Evolutionary conservation across 2,888 invertebrate species (phyloP).

Genomic region (Ypsolopha scabrella): DNA sequence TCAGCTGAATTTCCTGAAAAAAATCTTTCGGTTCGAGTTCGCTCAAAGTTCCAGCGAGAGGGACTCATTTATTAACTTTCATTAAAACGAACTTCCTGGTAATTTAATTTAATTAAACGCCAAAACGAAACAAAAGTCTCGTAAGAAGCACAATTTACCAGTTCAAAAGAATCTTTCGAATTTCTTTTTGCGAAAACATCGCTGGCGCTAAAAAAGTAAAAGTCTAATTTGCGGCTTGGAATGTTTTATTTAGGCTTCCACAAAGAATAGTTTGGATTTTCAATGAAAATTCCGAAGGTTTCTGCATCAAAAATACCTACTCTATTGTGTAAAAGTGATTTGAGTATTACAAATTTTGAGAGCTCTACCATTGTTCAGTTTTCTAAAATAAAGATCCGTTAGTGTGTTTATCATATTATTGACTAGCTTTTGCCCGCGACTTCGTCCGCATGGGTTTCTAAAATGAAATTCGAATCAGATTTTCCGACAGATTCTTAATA

Average conservation of each 20-base stretch:
- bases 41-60: not conserved
- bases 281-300: not conserved
- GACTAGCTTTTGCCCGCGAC: too few relatives aligned
- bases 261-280: not conserved
- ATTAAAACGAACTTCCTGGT: not conserved
- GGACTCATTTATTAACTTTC: not conserved
- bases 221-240: too few relatives aligned
- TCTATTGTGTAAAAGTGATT: not conserved
- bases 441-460: too few relatives aligned
- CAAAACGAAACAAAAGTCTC: not conserved
- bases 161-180: not conserved
- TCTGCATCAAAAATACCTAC: not conserved
- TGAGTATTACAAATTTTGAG: too few relatives aligned
- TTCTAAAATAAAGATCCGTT: too few relatives aligned
- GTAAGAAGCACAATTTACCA: not conserved
- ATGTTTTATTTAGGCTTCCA: too few relatives aligned
- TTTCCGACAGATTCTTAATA: too few relatives aligned
- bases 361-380: too few relatives aligned
- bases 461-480: too few relatives aligned
- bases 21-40: not conserved
- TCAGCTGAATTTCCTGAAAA: not conserved
- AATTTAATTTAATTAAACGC: conserved; percentile 2
- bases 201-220: too few relatives aligned
- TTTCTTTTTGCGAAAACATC: not conserved
- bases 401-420: too few relatives aligned